These are phyloP conservation scores for Epistrophe eligans DNA, from an alignment of 2,888 invertebrate genomes.

Conservation along the genomic window DNA sequence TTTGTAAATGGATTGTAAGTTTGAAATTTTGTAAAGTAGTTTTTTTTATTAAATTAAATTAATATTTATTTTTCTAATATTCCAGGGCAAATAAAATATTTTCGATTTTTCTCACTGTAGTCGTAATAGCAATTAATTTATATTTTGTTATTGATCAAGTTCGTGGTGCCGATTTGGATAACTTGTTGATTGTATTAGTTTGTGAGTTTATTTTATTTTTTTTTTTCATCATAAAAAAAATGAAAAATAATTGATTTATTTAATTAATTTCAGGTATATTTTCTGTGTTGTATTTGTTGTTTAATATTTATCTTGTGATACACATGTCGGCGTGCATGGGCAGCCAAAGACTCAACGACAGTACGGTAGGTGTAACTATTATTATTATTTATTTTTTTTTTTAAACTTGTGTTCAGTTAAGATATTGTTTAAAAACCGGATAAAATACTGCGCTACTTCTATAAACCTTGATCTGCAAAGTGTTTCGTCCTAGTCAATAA, in stretches of 20 bases:
- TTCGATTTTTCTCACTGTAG: constrained; percentile 87
- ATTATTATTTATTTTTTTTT: background rate
- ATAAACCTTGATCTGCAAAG: too few species aligned
- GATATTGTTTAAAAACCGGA: too few species aligned
- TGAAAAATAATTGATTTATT: background rate
- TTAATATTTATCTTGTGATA: constrained; percentile 90
- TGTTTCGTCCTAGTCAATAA: too few species aligned
- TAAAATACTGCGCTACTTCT: too few species aligned
- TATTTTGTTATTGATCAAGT: constrained; percentile 90
- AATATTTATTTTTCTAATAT: constrained; percentile 75
- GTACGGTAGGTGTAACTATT: constrained; percentile 84
- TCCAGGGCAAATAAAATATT: constrained; percentile 88
- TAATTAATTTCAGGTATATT: constrained; percentile 84
- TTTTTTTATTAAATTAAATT: background rate
- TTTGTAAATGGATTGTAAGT: constrained; percentile 92
- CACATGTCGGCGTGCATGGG: constrained; percentile 90
- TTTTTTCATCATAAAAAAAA: background rate
- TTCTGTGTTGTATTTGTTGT: constrained; percentile 88
- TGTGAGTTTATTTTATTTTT: constrained; percentile 79
- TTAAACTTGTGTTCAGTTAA: background rate
- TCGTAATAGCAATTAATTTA: constrained; percentile 91
- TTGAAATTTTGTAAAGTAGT: background rate
- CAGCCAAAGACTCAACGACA: constrained; percentile 85
- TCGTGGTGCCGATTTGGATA: constrained; percentile 82
- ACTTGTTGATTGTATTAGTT: constrained; percentile 84